Conservation (phyloP, 2,797 vertebrate genomes). For the Perodicticus potto region DNA sequence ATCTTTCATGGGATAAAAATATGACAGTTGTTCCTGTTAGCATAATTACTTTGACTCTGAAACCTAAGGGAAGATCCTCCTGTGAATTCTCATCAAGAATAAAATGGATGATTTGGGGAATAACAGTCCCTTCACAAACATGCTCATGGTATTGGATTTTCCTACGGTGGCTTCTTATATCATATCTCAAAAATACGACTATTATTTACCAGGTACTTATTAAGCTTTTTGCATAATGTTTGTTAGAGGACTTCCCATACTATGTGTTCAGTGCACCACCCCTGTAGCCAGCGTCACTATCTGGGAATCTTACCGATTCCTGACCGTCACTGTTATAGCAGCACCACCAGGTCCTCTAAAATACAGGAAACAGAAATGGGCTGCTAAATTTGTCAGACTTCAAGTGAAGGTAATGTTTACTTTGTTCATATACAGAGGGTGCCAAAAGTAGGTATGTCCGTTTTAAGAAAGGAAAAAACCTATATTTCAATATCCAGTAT, state of each 20-base stretch:
- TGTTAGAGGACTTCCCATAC: neutral
- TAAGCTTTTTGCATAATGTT: neutral
- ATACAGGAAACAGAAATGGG: neutral
- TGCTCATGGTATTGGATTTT: neutral
- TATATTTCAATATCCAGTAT: no score
- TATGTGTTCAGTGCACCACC: neutral
- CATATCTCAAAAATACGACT: neutral
- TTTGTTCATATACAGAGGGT: neutral
- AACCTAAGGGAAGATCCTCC: neutral
- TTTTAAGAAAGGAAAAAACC: no score
- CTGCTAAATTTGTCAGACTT: neutral
- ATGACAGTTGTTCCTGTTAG: neutral
- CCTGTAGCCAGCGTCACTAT: no score
- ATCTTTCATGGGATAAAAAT: neutral
- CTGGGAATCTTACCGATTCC: neutral
- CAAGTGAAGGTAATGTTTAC: neutral
- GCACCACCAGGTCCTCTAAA: neutral
- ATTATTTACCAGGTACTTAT: neutral
- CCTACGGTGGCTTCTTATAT: neutral
- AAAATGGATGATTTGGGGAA: neutral
- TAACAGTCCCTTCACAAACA: neutral
- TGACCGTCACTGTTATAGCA: neutral
- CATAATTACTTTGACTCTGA: neutral
- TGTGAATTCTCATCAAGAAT: neutral
- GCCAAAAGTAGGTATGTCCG: no score